Conservation (phyloP, 2,797 vertebrate genomes). For the Enteromius mattozi region DNA sequence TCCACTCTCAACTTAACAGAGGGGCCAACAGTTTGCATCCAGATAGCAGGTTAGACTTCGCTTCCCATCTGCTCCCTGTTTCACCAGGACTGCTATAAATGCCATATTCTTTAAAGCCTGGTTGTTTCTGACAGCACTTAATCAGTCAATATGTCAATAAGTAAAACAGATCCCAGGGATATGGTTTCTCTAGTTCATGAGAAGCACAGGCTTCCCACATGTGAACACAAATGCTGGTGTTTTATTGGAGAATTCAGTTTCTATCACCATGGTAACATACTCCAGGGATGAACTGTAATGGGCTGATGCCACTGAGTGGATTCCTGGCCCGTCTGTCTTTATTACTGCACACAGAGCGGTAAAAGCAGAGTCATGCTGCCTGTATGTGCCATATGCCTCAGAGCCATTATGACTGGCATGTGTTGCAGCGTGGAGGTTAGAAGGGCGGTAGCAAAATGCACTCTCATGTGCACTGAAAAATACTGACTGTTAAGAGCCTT, state of each 20-base stretch:
- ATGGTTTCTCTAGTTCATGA: constrained; percentile 1
- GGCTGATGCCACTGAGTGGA: constrained; percentile 34
- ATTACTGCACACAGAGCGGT: constrained; percentile 11
- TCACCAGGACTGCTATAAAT: not conserved
- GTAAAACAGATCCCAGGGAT: not conserved
- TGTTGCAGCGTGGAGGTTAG: not conserved
- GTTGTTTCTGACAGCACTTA: not conserved
- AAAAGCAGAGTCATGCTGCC: constrained; percentile 24
- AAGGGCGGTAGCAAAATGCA: not conserved
- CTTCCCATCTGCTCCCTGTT: not conserved
- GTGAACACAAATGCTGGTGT: not conserved
- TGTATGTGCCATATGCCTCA: not conserved
- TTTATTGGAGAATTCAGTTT: constrained; percentile 17
- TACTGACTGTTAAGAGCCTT: not conserved
- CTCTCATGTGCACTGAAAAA: not conserved
- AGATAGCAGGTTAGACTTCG: constrained; percentile 74
- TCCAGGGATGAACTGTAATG: constrained; percentile 22
- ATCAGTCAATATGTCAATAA: constrained; percentile 3
- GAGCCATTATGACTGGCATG: constrained; percentile 20
- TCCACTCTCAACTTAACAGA: constrained; percentile 74
- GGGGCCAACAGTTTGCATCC: constrained; percentile 60
- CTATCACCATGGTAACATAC: constrained; percentile 45
- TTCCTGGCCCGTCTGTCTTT: constrained; percentile 17
- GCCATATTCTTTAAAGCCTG: not conserved
- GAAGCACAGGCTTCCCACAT: constrained; percentile 17